Base-by-base conservation (phyloP, 2,113 vertebrate species). In the Odobenus rosmarus region DNA sequence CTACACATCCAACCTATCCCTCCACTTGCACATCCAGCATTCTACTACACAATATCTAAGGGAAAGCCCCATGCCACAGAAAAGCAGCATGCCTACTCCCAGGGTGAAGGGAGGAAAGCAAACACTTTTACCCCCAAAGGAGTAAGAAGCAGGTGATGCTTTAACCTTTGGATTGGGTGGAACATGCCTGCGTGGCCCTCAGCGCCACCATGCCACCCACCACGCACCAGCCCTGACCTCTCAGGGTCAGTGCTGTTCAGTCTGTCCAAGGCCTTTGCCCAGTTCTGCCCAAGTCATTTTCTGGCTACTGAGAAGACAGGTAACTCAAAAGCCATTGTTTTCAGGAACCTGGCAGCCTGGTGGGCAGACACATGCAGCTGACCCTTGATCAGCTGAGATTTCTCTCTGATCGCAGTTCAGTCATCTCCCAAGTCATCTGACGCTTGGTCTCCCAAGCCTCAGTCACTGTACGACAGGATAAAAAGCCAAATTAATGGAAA, bases 331-430 rank as follows among this genome's bases (percentile, higher is more conserved):
- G 26, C 76, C 72, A 57, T 13, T 82, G 71, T 88, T 64, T 39
- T 55, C 42, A 33, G 77, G 31, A 24, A 11, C 26, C 23, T 7
- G 49, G 31, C 59, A 64, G 88, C 19, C 42, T 51, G 33, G 33
- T 13, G 57, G 93, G 59, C 51, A 82, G 51, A n/a, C 6, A 33
- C 28, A 81, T 0, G 5, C 13, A 49, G 31, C 42, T 55, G 88
- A 92, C 88, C 72, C 21, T 19, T 64, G 23, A 26, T 94, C 16
- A n/a, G 74, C 16, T 12, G 19, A 94, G 55, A 82, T 24, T 49
- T 49, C 51, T 71, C 87, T 98, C 83, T 87, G 53, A 94, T 85
- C 51, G 72, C 61, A 67, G 55, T 67, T 88, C 42, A 23, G 67
- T 46, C 46, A 39, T 79, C 51, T 89, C 83, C 64, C 15, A 4